Base-by-base conservation (phyloP, 2,113 vertebrate species). In the Coturnix japonica region DNA sequence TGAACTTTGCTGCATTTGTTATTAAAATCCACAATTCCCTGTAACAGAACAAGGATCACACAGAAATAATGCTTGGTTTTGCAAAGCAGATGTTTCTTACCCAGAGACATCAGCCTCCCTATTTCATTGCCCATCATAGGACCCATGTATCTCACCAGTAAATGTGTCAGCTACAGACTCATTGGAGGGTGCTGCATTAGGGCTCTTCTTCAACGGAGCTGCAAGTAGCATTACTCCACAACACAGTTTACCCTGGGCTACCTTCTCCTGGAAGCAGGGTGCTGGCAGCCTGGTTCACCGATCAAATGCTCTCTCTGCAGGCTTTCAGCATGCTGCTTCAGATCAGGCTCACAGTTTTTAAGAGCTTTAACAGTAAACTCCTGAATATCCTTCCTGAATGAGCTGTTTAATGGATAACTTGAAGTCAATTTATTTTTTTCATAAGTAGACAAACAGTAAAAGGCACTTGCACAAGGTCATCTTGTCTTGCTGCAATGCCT, bases 211-310 rank as follows among this genome's bases (percentile, higher is more conserved):
- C n/a, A 30, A 37, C 7, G 54, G n/a, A 17, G 5, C 8, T 35
- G 16, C 23, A 7, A 23, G 43, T 0, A 33, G 41, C 23, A 25
- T 37, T 19, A 33, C 39, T n/a, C n/a, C 66, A 23, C 20, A 17
- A 1, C 0, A 18, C 28, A 9, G 25, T n/a, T 0, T 1, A 2
- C 21, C 20, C 43, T 1, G 0, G 26, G n/a, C 0, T 64, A n/a
- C 21, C 8, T 57, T 39, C 47, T 11, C 14, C n/a, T n/a, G 22
- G 61, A 61, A 81, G 35, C 26, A 30, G 25, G 0, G 15, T 3
- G 13, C 31, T 26, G 22, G 72, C 16, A 15, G 20, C 12, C 39
- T 85, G 39, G 51, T 35, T 85, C 51, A 35, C 46, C 30, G 19
- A 2, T 1, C 28, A 56, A 43, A 31, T 28, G 0, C 31, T n/a